Evolutionary conservation across 2,888 invertebrate genomes (phyloP).

Genomic region (Lepidocyrtinus sp.): DNA sequence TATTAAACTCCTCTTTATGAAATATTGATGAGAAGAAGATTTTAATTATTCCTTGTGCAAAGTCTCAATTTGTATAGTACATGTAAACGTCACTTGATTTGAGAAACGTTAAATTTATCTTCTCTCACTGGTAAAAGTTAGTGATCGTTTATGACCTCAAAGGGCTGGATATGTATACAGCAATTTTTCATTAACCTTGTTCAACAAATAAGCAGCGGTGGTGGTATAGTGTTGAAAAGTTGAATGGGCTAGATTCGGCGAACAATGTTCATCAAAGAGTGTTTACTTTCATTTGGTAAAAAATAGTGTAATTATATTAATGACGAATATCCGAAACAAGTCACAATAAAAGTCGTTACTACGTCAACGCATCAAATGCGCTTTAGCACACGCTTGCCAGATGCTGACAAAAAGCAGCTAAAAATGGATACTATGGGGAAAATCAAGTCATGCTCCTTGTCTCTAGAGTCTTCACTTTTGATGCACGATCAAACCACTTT

Average conservation of each 20-base stretch:
- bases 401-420: conserved; percentile 31
- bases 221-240: not conserved
- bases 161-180: not conserved
- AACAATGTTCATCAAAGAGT: not conserved
- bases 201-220: not conserved
- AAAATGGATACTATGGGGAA: conserved; percentile 39
- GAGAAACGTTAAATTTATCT: not conserved
- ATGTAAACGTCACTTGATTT: not conserved
- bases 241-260: not conserved
- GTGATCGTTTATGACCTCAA: conserved; percentile 10
- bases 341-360: conserved; percentile 25
- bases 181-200: conserved; percentile 37
- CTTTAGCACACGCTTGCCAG: conserved; percentile 56
- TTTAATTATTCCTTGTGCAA: not conserved
- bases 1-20: not conserved
- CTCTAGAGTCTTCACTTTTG: conserved; percentile 2
- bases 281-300: conserved; percentile 16
- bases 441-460: conserved; percentile 51
- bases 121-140: not conserved
- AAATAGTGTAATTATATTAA: conserved; percentile 49
- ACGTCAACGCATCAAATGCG: conserved; percentile 11
- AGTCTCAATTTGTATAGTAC: not conserved
- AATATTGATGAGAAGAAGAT: not conserved
- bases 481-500: not conserved
- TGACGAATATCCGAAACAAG: conserved; percentile 50